Base-by-base conservation (phyloP, 2,113 vertebrate species). In the Columba janthina region DNA sequence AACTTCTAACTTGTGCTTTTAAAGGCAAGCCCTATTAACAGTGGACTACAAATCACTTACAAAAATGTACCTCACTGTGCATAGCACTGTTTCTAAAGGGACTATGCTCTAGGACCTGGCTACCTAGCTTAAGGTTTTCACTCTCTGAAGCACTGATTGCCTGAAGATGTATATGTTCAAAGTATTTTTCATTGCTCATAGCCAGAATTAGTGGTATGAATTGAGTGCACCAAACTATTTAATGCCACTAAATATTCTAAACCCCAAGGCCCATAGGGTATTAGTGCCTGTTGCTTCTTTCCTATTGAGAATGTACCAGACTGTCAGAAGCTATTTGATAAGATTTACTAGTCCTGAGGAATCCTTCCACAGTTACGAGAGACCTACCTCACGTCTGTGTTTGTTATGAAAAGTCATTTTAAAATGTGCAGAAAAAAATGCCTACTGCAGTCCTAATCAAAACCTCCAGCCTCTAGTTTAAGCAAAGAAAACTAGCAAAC, bases 401-500 rank as follows among this genome's bases (percentile, higher is more conserved):
- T 70, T 4, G 1, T 56, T 70, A 74, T 56, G 46, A 88, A 78
- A 89, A 83, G 60, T n/a, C 0, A 36, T 80, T 93, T 93, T 53
- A 40, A 92, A 95, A 74, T 40, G 18, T 74, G 7, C 4, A 16
- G 31, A 5, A 8, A 38, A 58, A 57, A 88, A 50, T 17, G 25
- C 22, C 22, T 90, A 76, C 58, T 84, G 34, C 46, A 82, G 29
- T 70, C 72, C 46, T 86, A 65, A 89, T 78, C 56, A 88, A 90
- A 85, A 51, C 9, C 50, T 93, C 40, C 58, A 93, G 65, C 67
- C 58, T 79, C 73, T 60, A 31, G 76, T 92, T 89, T 65, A 94
- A 90, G 50, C 58, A 90, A 64, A 90, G 36, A 85, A 96, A 94
- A 58, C 80, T 84, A 88, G 80, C 36, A 83, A 93, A 84, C n/a